Evolutionary conservation across 1,140 invertebrate species (phyloP).

Genomic region (Armadillidium nasatum): DNA sequence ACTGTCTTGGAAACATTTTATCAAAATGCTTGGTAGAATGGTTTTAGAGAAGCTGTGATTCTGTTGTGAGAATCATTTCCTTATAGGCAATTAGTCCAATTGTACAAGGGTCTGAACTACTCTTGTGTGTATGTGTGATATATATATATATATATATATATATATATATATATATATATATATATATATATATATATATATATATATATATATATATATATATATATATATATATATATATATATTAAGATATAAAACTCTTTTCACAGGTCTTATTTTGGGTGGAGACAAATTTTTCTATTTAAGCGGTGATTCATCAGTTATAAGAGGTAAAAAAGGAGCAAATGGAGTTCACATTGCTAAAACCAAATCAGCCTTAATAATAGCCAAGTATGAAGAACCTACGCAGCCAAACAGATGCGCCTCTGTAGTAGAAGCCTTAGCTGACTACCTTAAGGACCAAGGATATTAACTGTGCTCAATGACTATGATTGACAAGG

Average conservation of each 20-base stretch:
- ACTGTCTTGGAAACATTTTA: too few species aligned
- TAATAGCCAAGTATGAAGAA: constrained; percentile 29
- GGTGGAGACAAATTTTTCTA: constrained; percentile 23
- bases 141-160: too few species aligned
- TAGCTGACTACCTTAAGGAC: constrained; percentile 30
- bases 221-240: constrained; percentile 4
- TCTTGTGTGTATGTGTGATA: too few species aligned
- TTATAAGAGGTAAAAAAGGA: constrained; percentile 27
- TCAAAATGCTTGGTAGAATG: too few species aligned
- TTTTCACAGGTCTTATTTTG: constrained; percentile 13
- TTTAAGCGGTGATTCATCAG: constrained; percentile 21
- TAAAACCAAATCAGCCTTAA: constrained; percentile 32
- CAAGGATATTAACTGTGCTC: constrained; percentile 18
- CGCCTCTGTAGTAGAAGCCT: constrained; percentile 23
- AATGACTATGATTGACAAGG: too few species aligned
- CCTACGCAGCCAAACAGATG: constrained; percentile 27
- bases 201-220: constrained; percentile 12
- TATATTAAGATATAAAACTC: neutral
- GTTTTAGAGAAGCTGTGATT: too few species aligned
- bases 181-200: neutral
- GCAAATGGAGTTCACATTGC: constrained; percentile 25
- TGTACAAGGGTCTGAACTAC: too few species aligned
- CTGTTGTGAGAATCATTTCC: too few species aligned
- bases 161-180: too few species aligned
- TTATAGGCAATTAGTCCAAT: too few species aligned